Evolutionary conservation across 1,140 invertebrate genomes (phyloP).

Genomic region (Lepidurus arcticus): DNA sequence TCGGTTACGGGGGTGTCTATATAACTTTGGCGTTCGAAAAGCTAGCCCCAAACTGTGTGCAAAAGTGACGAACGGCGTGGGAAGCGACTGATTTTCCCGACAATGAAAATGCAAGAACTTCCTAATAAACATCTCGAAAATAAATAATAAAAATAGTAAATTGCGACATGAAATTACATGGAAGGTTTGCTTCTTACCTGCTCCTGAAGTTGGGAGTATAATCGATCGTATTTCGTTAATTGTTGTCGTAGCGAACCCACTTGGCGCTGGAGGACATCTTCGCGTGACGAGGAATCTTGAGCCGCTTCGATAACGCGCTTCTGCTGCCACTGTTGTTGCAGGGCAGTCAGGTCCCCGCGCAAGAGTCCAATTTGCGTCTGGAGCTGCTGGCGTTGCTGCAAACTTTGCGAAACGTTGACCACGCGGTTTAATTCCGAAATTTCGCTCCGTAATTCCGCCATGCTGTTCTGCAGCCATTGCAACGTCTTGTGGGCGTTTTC

Average conservation of each 20-base stretch:
- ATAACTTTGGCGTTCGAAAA: not conserved
- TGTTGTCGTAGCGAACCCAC: constrained; percentile 12
- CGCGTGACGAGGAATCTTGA: constrained; percentile 7
- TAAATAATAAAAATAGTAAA: not conserved
- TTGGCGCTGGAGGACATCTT: constrained; percentile 23
- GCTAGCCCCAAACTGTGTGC: too few relatives aligned
- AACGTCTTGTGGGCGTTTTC: constrained; percentile 35
- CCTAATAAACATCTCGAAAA: not conserved
- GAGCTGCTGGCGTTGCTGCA: constrained; percentile 31
- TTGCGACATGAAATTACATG: not conserved
- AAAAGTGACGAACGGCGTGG: not conserved
- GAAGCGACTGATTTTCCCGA: not conserved
- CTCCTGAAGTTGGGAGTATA: constrained; percentile 16
- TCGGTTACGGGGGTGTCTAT: constrained; percentile 2
- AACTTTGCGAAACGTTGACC: constrained; percentile 31
- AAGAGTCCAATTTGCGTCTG: constrained; percentile 26
- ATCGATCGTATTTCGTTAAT: constrained; percentile 25
- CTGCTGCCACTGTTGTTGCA: constrained; percentile 25
- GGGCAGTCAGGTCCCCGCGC: not conserved
- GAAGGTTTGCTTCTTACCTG: not conserved
- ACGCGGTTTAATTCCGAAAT: constrained; percentile 30
- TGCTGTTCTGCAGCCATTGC: constrained; percentile 33
- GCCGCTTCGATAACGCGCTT: constrained; percentile 25
- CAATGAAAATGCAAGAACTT: not conserved
- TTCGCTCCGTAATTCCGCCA: constrained; percentile 32